A percentile compares a stretch with the other conserved stretches of the same genome.
phyloP scores from a whole-genome alignment of 2,113 vertebrate genomes.

The Mellivora capensis region DNA sequence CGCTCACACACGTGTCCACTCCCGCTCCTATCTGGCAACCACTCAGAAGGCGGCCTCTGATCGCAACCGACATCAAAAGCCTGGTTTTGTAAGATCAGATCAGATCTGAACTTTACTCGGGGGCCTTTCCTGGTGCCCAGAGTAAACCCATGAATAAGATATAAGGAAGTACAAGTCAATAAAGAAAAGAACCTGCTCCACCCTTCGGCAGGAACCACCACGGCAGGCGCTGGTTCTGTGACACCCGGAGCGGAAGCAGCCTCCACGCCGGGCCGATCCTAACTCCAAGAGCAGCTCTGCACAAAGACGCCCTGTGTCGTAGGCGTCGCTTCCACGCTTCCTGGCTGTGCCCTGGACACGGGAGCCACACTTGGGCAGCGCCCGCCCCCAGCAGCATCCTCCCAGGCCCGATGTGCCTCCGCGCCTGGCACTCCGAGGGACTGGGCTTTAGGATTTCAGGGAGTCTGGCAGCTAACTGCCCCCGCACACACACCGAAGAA shows the following conservation, averaged over 20 bases:
- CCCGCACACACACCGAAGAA: background rate
- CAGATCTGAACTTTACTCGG: constrained; percentile 93
- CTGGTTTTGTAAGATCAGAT: constrained; percentile 96
- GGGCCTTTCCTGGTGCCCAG: constrained; percentile 91
- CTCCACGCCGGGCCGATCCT: constrained; percentile 56
- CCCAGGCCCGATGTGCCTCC: background rate
- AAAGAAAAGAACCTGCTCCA: constrained; percentile 60
- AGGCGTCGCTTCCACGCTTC: fast-evolving
- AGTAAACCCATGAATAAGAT: constrained; percentile 96
- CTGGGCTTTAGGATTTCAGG: background rate
- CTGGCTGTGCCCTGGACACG: background rate
- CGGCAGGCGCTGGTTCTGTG: constrained; percentile 74
- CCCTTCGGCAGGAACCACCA: constrained; percentile 68
- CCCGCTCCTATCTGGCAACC: constrained; percentile 92
- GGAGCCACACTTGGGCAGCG: background rate
- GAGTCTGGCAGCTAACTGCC: background rate
- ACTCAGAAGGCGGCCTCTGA: constrained; percentile 91
- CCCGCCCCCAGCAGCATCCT: background rate
- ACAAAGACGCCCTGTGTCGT: fast-evolving
- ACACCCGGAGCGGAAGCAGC: constrained; percentile 3
- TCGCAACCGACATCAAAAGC: constrained; percentile 93
- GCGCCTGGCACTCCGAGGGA: background rate
- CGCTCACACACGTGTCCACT: constrained; percentile 85
- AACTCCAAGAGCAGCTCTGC: background rate
- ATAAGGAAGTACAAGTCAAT: constrained; percentile 86